A percentile compares a stretch with the other conserved stretches of the same genome.
Conservation (phyloP, 2,888 invertebrate genomes). For the Agonopterix heracliana region DNA sequence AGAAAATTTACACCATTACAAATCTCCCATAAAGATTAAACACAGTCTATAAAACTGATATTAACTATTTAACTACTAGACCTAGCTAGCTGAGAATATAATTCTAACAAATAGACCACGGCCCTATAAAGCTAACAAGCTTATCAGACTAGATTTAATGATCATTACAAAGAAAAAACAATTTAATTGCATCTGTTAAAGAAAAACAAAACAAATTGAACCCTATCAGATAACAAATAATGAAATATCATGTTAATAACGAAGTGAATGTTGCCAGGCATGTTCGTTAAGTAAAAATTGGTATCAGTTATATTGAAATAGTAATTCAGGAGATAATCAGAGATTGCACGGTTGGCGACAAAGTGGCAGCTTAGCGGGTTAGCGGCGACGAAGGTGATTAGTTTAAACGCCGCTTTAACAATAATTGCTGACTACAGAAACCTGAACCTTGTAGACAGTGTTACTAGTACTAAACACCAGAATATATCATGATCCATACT, state of each 20-base stretch:
- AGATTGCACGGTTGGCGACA: slow-evolving; percentile 44
- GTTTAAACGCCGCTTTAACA: slow-evolving; percentile 63
- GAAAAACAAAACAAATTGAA: not conserved
- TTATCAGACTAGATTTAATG: too few relatives aligned
- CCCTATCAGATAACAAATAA: not conserved
- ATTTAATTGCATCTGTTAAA: too few relatives aligned
- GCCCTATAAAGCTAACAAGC: too few relatives aligned
- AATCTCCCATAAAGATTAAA: too few relatives aligned
- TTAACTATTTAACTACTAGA: too few relatives aligned
- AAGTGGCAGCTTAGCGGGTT: slow-evolving; percentile 31
- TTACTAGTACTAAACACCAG: not conserved
- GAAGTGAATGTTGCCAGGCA: slow-evolving; percentile 59
- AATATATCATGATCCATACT: too few relatives aligned
- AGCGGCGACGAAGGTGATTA: slow-evolving; percentile 51
- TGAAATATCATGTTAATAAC: slow-evolving; percentile 28
- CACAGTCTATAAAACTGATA: too few relatives aligned
- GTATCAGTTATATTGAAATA: slow-evolving; percentile 52
- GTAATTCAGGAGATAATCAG: slow-evolving; percentile 40
- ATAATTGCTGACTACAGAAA: slow-evolving; percentile 63
- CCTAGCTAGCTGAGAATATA: too few relatives aligned
- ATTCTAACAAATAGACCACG: too few relatives aligned
- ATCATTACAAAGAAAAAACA: too few relatives aligned
- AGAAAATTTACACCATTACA: too few relatives aligned
- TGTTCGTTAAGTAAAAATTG: slow-evolving; percentile 57
- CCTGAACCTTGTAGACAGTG: slow-evolving; percentile 19